Evolutionary conservation across 2,888 invertebrate species (phyloP).

Genomic region (Brachynemurus nebulosus): DNA sequence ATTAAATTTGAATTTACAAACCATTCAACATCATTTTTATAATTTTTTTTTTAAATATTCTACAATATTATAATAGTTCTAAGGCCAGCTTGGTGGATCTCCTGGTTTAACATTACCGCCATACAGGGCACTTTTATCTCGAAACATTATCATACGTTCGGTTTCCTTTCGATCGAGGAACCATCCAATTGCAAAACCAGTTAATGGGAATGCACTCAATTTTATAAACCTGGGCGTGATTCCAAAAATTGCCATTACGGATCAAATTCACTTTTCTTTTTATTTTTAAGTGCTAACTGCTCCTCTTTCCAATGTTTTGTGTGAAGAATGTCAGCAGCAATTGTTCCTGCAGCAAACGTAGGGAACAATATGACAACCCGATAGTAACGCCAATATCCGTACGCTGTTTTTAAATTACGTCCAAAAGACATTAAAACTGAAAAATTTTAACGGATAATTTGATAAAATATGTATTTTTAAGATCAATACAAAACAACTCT

Average conservation of each 20-base stretch:
- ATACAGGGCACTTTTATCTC: slow-evolving; percentile 69
- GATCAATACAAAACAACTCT: too few relatives aligned
- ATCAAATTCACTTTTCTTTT: slow-evolving; percentile 14
- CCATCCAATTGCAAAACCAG: slow-evolving; percentile 45
- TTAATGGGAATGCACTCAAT: slow-evolving; percentile 38
- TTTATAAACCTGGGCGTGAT: slow-evolving; percentile 36
- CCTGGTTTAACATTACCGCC: slow-evolving; percentile 49
- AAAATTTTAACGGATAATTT: too few relatives aligned
- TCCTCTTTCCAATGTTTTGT: slow-evolving; percentile 58
- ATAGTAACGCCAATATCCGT: slow-evolving; percentile 43
- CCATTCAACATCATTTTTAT: too few relatives aligned
- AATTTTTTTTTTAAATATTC: neutral
- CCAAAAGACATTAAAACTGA: too few relatives aligned
- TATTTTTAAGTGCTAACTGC: too few relatives aligned
- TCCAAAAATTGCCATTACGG: slow-evolving; percentile 35
- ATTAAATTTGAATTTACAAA: too few relatives aligned
- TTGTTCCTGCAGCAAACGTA: slow-evolving; percentile 37
- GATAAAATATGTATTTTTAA: too few relatives aligned
- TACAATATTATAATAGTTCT: slow-evolving; percentile 2
- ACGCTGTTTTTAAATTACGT: slow-evolving; percentile 1
- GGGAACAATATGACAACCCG: slow-evolving; percentile 55
- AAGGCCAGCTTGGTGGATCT: slow-evolving; percentile 60
- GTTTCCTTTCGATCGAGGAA: slow-evolving; percentile 56
- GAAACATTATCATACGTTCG: slow-evolving; percentile 52
- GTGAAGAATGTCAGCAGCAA: slow-evolving; percentile 58